Base-by-base conservation (phyloP, 1,140 invertebrate species). In the Neuroterus valhalla region DNA sequence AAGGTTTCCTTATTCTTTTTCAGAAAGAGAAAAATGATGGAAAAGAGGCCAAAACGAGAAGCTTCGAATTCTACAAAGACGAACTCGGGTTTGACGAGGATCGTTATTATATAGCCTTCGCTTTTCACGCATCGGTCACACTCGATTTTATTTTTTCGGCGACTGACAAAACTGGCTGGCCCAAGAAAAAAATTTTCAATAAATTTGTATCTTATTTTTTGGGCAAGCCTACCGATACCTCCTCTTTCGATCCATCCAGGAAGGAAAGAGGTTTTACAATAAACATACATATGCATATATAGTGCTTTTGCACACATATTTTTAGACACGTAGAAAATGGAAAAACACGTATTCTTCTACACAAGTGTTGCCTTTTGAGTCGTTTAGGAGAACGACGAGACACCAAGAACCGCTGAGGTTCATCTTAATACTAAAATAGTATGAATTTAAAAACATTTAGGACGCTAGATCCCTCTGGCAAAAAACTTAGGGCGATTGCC, bases 241-340 rank as follows among this genome's bases (percentile, higher is more conserved):
- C n/a, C 31, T 48, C 68, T 68, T 10, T 78, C 46, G 67, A 12
- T 55, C 45, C 52, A 26, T 66, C 68, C 67, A 69, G 19, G 8
- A 67, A 62, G 48, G 68, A 42, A 44, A 23, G 19, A 46, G 38
- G 23, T 12, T 62, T 62, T 62, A 62, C n/a, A 38, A 31, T 62
- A 31, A 38, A 38, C 26, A 66, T 74, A 66, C 67, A 70, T 71
- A 46, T 31, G 42, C n/a, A n/a, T 26, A 70, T 62, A 62, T 62
- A 62, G 55, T 62, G 55, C 55, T 62, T 62, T 48, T 44, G 72
- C 66, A 62, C 75, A 75, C 55, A 67, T 70, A 62, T 46, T 77
- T 71, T 23, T 78, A 69, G 75, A 82, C 77, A 81, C 74, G 73
- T 81, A 81, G 75, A 79, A 82, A 81, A 79, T 80, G 75, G 73